A percentile compares a stretch with the other conserved stretches of the same genome.
phyloP scores from a whole-genome alignment of 1,140 invertebrate genomes.

The Meloidogyne hapla region DNA sequence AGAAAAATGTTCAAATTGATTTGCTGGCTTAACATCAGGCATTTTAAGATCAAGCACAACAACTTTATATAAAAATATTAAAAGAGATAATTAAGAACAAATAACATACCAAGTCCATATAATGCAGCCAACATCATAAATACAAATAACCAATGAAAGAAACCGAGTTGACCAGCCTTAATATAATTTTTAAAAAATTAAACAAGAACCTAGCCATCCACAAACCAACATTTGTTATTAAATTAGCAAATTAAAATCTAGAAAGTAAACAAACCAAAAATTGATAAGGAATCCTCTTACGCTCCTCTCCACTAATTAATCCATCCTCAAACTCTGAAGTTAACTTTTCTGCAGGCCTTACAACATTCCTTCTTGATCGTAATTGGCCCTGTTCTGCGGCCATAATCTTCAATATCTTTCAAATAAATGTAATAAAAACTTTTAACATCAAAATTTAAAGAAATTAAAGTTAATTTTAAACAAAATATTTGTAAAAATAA shows the following conservation, averaged over 20 bases:
- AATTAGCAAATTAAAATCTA: no score
- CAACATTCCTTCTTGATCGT: constrained; percentile 4
- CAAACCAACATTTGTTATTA: no score
- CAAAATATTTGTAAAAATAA: background rate
- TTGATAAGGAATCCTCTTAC: background rate
- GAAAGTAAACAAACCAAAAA: background rate
- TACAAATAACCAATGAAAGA: constrained; percentile 55
- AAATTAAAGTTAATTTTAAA: background rate
- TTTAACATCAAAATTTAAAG: background rate
- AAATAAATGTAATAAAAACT: background rate
- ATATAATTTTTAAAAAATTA: background rate
- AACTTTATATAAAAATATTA: constrained; percentile 30
- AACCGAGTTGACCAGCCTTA: constrained; percentile 44
- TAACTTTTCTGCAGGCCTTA: background rate
- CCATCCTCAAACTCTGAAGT: background rate
- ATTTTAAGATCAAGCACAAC: constrained; percentile 54
- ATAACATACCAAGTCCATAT: constrained; percentile 36
- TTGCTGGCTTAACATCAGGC: constrained; percentile 45
- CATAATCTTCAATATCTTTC: background rate
- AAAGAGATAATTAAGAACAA: background rate
- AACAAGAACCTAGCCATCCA: no score
- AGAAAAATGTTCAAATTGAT: constrained; percentile 46
- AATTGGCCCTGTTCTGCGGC: constrained; percentile 12
- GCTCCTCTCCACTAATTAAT: constrained; percentile 3
- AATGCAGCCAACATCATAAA: constrained; percentile 46